Conservation (phyloP, 1,140 invertebrate genomes). For the Hesperophylax magnus region DNA sequence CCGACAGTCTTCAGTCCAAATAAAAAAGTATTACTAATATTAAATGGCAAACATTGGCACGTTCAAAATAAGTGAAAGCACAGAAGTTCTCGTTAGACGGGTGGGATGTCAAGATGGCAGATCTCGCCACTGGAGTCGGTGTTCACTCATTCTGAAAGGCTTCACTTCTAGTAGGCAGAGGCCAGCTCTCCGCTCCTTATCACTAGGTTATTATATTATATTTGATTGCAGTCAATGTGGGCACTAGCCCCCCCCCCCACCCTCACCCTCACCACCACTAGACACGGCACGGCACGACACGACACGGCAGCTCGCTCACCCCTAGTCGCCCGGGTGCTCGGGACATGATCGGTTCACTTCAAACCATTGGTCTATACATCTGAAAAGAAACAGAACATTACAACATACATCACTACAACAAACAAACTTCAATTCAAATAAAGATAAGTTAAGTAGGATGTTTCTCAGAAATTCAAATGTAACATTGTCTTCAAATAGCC, state of each 20-base stretch:
- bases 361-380: slow-evolving; percentile 98
- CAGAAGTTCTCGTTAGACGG: slow-evolving; percentile 34
- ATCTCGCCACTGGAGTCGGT: slow-evolving; percentile 3
- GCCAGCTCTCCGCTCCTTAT: slow-evolving; percentile 34
- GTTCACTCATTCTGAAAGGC: slow-evolving; percentile 50
- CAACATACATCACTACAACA: background rate
- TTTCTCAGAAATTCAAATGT: no score
- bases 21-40: slow-evolving; percentile 55
- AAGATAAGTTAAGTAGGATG: no score
- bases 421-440: background rate
- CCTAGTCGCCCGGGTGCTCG: slow-evolving; percentile 94
- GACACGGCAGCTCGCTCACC: slow-evolving; percentile 53
- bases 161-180: slow-evolving; percentile 9
- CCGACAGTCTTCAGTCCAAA: slow-evolving; percentile 56
- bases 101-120: background rate
- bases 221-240: slow-evolving; percentile 56
- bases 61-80: slow-evolving; percentile 56
- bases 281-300: background rate
- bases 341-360: slow-evolving; percentile 97
- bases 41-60: slow-evolving; percentile 55
- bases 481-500: no score
- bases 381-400: slow-evolving; percentile 68
- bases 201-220: slow-evolving; percentile 52
- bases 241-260: slow-evolving; percentile 60
- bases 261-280: slow-evolving; percentile 59